Percentiles rank a stretch among this genome's conserved stretches.
Evolutionary conservation across 2,888 invertebrate genomes (phyloP).

Genomic region (Odontothrips loti): DNA sequence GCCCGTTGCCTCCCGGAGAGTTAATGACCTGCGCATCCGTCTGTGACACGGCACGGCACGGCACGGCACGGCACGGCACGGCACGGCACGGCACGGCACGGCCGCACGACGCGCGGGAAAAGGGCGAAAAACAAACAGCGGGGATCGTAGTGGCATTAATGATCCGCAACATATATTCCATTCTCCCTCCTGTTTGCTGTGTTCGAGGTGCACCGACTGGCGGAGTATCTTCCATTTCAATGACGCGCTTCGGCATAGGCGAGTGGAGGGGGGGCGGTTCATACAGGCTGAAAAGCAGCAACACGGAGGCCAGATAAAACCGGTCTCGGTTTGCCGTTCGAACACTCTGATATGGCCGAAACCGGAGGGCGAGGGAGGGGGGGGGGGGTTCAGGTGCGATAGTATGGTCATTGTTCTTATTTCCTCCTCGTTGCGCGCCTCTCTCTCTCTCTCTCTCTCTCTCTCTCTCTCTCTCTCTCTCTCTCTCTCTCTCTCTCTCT

Average conservation of each 20-base stretch:
- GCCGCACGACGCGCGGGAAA: too few relatives aligned
- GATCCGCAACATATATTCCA: too few relatives aligned
- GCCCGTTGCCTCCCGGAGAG: too few relatives aligned
- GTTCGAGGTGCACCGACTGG: too few relatives aligned
- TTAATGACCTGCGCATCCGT: too few relatives aligned
- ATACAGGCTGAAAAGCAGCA: background rate
- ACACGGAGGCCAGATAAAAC: background rate
- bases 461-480: background rate
- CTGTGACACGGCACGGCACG: too few relatives aligned
- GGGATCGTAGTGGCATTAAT: too few relatives aligned
- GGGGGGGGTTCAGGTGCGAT: constrained; percentile 1
- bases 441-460: background rate
- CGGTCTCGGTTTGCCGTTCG: background rate
- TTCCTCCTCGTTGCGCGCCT: background rate
- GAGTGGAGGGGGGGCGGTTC: background rate
- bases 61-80: too few relatives aligned
- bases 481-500: background rate
- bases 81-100: too few relatives aligned
- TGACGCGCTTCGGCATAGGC: background rate
- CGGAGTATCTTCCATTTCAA: too few relatives aligned
- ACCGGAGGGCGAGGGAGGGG: background rate
- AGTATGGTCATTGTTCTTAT: background rate
- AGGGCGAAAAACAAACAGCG: too few relatives aligned
- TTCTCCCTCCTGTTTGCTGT: too few relatives aligned
- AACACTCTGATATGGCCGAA: background rate